Evolutionary conservation across 2,113 vertebrate species (phyloP), one percentile per base, ranked within the genome.

Genomic region (Paracanthobrama guichenoti): DNA sequence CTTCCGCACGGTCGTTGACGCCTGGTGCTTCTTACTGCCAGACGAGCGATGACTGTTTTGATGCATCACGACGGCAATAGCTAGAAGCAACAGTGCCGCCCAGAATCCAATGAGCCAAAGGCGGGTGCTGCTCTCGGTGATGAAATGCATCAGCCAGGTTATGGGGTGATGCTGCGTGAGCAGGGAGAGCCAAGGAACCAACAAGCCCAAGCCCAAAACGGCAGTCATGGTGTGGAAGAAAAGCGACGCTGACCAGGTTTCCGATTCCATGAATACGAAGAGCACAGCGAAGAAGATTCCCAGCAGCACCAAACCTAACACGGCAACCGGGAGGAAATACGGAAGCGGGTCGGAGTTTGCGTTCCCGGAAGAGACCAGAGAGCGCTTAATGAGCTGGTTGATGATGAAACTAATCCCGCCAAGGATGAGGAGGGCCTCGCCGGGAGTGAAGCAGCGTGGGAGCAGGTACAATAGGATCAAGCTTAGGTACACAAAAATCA

Each of bases 321-420:
- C 94, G 0, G 92, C 87, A 0, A 99, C 97, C 3, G 98, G 94
- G 48, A 99, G 96, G 87, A 99, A 95, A 71, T 97, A 98, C 91
- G 96, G 95, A 18, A 96, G 91, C 0, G 97, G 97, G 28, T 98
- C 96, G 0, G 95, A 95, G 88, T 94, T 95, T 67, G 93, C 94
- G 88, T 96, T 96, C 0, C 93, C 57, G 7, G 72, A 72, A 18
- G 95, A 88, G 0, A 93, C 96, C 80, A 99, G 91, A 0, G 98
- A 99, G 73, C 96, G 96, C 88, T 98, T 99, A 91, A 99, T 97
- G 85, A 99, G 97, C 93, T 98, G 98, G 90, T 98, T 99, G 87
- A 99, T 94, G 67, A 97, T 91, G 79, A 99, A 97, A 86, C 98
- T 99, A 75, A 98, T 87, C 6, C 96, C 97, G 0, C 95, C 96